Evolutionary conservation across 2,888 invertebrate genomes (phyloP).

Genomic region (Sclerodermus sp.): DNA sequence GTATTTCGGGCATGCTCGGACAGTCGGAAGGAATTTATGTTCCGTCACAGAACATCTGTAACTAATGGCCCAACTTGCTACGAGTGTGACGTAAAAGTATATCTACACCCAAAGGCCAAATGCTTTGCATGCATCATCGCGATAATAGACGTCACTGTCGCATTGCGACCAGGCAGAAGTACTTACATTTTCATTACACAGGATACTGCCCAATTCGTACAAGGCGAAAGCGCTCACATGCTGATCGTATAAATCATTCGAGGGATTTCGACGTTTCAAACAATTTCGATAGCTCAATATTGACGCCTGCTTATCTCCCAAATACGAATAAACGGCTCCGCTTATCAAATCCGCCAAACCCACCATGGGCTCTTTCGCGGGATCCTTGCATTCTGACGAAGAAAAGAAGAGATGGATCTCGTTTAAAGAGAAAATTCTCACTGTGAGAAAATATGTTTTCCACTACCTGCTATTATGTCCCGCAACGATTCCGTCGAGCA

Average conservation of each 20-base stretch:
- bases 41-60: too few species aligned
- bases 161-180: background rate
- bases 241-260: constrained; percentile 40
- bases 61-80: too few species aligned
- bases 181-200: constrained; percentile 43
- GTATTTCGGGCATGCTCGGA: too few species aligned
- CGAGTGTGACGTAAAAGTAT: background rate
- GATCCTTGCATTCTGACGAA: constrained; percentile 48
- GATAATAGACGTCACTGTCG: too few species aligned
- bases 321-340: constrained; percentile 60
- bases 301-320: constrained; percentile 49
- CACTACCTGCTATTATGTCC: constrained; percentile 57
- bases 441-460: too few species aligned
- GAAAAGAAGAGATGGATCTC: background rate
- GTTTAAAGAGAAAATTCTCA: background rate
- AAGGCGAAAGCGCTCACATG: constrained; percentile 69
- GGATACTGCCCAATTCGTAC: constrained; percentile 63
- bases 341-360: constrained; percentile 61
- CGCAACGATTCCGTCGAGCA: constrained; percentile 57
- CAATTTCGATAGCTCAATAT: constrained; percentile 42
- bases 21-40: too few species aligned
- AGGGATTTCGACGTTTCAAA: constrained; percentile 37
- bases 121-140: background rate
- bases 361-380: constrained; percentile 60
- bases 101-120: background rate